Base-by-base conservation (phyloP, 2,888 invertebrate genomes). In the Mythimna lalbum region DNA sequence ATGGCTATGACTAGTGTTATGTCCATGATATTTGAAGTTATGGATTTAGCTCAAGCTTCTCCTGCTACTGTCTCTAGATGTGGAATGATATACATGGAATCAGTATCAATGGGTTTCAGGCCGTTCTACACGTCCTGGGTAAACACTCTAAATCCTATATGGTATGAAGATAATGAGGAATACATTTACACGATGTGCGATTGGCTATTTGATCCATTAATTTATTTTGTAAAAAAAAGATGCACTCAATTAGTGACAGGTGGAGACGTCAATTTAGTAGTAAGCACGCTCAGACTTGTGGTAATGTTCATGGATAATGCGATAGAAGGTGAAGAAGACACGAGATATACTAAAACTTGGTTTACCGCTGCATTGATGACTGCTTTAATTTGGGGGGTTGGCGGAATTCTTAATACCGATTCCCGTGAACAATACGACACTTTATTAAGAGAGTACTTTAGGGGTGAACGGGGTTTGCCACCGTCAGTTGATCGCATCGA, bases 31-130 rank as follows among this genome's bases (percentile, higher is more conserved):
- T 98, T 98, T 92, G 98, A 98, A 94, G 98, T 98, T 0, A 98
- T 98, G 97, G 98, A 98, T 93, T 95, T 98, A 71, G 95, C 97
- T 12, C 98, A 98, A 94, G 98, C 98, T 0, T 98, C 98, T 0
- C 98, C 98, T 27, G 98, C 98, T 9, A 98, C 98, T 6, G 98
- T 98, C 21, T 98, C 98, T 19, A 96, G 98, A 67, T 98, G 98
- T 92, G 98, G 98, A 60, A 98, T 98, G 98, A 98, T 98, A 83
- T 98, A 98, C 90, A 97, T 99, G 96, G 99, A 99, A 92, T 98
- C 99, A 0, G 91, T 96, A 1, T 97, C 98, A 1, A 95, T 99
- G 9, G 99, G 99, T 4, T 99, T 98, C 97, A 94, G 96, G 78
- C 98, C 98, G 0, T 97, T 98, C 86, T 96, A 98, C 36, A 96